These are phyloP conservation scores for Ips nitidus DNA, from an alignment of 1,140 invertebrate genomes.

Conservation along the genomic window DNA sequence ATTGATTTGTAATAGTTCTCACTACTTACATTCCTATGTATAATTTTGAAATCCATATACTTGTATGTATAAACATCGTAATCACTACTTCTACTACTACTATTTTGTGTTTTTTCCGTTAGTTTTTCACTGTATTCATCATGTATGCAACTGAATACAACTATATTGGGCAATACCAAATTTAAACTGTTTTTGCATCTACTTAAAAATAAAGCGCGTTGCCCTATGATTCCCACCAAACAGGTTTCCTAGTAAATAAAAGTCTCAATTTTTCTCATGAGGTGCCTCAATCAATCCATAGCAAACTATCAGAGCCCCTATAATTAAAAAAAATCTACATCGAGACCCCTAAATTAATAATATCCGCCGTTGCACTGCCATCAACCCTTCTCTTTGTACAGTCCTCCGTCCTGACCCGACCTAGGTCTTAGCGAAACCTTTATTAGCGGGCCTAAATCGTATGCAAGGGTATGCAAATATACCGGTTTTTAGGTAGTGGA, in stretches of 20 bases:
- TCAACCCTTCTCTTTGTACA: slow-evolving; percentile 15
- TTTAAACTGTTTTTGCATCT: too few relatives aligned
- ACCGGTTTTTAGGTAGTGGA: slow-evolving; percentile 17
- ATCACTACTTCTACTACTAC: too few relatives aligned
- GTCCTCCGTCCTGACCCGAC: slow-evolving; percentile 17
- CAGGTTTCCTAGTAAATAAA: background rate
- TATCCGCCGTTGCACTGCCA: background rate
- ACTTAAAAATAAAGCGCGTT: too few relatives aligned
- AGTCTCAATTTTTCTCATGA: slow-evolving; percentile 14
- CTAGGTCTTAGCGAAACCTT: slow-evolving; percentile 6
- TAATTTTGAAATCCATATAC: too few relatives aligned
- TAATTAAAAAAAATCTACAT: slow-evolving; percentile 20
- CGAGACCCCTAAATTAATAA: slow-evolving; percentile 17
- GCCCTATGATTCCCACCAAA: slow-evolving; percentile 12
- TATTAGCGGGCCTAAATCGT: slow-evolving; percentile 12
- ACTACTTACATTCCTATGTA: too few relatives aligned
- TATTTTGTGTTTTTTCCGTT: too few relatives aligned
- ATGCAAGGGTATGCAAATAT: slow-evolving; percentile 21
- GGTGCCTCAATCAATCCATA: slow-evolving; percentile 22
- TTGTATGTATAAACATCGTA: too few relatives aligned
- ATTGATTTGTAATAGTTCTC: too few relatives aligned
- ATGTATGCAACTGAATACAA: too few relatives aligned
- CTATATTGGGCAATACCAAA: too few relatives aligned
- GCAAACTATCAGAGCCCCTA: slow-evolving; percentile 3
- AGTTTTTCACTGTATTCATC: too few relatives aligned